Evolutionary conservation across 2,113 vertebrate species (phyloP), one percentile per base, ranked within the genome.

Genomic region (Micromys minutus): DNA sequence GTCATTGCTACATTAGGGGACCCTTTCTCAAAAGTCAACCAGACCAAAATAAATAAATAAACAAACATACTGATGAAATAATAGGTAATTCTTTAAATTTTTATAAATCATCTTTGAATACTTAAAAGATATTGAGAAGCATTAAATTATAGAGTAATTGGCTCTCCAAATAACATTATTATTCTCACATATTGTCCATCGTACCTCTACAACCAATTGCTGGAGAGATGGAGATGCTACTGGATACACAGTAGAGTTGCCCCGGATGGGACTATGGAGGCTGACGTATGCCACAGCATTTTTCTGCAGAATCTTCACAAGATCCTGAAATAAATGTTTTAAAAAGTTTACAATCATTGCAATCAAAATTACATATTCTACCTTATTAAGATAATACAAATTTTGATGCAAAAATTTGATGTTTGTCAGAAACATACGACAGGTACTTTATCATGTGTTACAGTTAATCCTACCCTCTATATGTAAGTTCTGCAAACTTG

Each of bases 261-360:
- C 99, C 95, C 97, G 97, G n/a, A 99, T 96, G 0, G 99, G 99
- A 91, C 97, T 98, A 92, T 99, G 98, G 22, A 99, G 98, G 89
- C 99, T 99, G 76, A 99, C 5, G 0, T 99, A 99, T 95, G 99
- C 99, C 96, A 99, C 99, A 5, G 96, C 98, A 55, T 99, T 99
- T 95, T 97, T 99, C 93, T 99, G 98, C 42, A 99, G 98, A 96
- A 99, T 98, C 7, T 98, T 98, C 81, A 95, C 98, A 98, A 99
- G 98, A 95, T 99, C 99, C 99, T 99, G 94, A 71, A 98, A 98
- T 50, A 97, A 97, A 94, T 50, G 92, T 19, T 2, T 31, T 17
- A 42, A 31, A 93, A 88, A 16, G 31, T 59, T 1, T 5, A 59
- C 91, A 72, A 94, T 93, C 90, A 79, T 36, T 6, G 13, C 16